A percentile compares a stretch with the other conserved stretches of the same genome.
phyloP scores from a whole-genome alignment of 2,113 vertebrate species.

The Euleptes europaea region DNA sequence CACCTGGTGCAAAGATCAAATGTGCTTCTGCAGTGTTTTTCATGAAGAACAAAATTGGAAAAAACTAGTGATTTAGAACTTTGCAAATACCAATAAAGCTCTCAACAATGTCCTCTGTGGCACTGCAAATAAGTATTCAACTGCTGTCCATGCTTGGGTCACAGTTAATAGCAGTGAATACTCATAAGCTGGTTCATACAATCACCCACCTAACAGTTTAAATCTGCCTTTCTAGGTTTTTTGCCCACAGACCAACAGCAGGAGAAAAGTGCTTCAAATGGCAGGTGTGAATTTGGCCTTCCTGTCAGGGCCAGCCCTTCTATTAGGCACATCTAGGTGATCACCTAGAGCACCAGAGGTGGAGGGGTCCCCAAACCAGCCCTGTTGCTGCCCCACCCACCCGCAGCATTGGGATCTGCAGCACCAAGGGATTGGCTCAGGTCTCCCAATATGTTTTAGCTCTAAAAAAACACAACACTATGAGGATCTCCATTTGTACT shows the following conservation, averaged over 20 bases:
- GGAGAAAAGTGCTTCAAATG: neutral
- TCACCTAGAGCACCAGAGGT: no score
- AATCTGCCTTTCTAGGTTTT: neutral
- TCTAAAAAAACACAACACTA: no score
- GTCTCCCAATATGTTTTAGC: no score
- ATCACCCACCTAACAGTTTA: neutral
- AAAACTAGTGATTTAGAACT: neutral
- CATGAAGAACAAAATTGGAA: neutral
- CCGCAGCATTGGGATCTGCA: no score
- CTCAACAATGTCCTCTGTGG: neutral
- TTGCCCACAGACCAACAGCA: neutral
- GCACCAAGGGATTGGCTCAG: no score
- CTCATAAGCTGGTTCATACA: neutral
- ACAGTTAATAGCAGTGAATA: neutral
- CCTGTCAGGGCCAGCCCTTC: no score
- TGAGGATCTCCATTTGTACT: no score
- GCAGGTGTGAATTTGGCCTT: no score
- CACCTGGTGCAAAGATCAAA: neutral
- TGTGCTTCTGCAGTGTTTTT: neutral
- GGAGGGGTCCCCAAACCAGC: no score
- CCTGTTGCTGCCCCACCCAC: no score
- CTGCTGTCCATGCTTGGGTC: neutral
- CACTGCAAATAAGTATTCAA: neutral
- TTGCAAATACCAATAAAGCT: neutral
- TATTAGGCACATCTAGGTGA: no score